Evolutionary conservation across 2,797 vertebrate species (phyloP).

Genomic region (Eurystomus glaucurus): DNA sequence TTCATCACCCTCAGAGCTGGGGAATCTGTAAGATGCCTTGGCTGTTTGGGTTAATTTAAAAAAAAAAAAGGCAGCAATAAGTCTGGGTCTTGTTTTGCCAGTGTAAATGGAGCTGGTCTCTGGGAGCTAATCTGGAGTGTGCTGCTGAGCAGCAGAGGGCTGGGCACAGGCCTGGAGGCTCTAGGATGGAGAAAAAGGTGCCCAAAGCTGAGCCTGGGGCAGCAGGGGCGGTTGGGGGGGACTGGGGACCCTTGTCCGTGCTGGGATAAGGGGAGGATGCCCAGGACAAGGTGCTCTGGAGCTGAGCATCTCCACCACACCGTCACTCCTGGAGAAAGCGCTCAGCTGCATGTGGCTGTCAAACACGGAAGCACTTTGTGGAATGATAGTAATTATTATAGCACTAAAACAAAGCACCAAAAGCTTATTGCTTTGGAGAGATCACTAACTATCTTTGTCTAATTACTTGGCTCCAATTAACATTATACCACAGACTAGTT

Average conservation of each 20-base stretch:
- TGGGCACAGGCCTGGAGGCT: fast-evolving
- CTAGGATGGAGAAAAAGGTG: neutral
- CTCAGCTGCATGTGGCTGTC: neutral
- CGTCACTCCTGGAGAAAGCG: neutral
- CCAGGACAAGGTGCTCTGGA: neutral
- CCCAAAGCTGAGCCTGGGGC: neutral
- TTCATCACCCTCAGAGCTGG: neutral
- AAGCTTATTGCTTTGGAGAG: conserved; percentile 67
- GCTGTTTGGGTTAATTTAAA: neutral
- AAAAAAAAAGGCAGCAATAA: neutral
- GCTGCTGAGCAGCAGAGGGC: neutral
- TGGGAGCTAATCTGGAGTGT: neutral
- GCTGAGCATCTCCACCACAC: neutral
- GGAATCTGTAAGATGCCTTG: neutral
- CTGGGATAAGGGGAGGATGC: neutral
- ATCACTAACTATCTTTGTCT: conserved; percentile 74
- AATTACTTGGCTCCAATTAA: conserved; percentile 79
- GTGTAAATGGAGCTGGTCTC: neutral
- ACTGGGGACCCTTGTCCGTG: too few relatives aligned
- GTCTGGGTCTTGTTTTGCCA: neutral
- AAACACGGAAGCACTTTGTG: conserved; percentile 24
- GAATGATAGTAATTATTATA: conserved; percentile 49
- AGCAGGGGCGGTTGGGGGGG: neutral
- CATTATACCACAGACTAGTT: conserved; percentile 53
- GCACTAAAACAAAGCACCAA: conserved; percentile 63